Evolutionary conservation across 1,140 invertebrate species (phyloP), one percentile per base, ranked within the genome.

Genomic region (Lucilia sericata): DNA sequence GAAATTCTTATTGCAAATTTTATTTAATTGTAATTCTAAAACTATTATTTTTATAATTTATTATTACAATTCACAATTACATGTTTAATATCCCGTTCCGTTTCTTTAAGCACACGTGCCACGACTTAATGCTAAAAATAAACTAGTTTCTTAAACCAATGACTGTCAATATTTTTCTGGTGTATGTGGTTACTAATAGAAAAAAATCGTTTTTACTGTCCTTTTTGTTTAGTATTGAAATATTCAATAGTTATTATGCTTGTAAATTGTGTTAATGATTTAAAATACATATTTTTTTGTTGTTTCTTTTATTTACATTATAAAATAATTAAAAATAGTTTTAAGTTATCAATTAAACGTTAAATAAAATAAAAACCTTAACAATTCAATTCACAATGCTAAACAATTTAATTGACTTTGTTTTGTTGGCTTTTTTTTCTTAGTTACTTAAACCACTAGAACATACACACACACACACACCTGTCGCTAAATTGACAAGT

Each of bases 381-480:
- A 60, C 55, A 60, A 60, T 60, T 60, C 55, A 60, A 60, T 60
- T 60, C 55, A 60, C 55, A 60, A 60, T 60, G 55, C n/a, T 60
- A 60, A 60, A 60, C 4, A 60, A 60, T 60, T 60, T 60, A 60
- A 60, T n/a, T 60, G n/a, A n/a, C 4, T 60, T 60, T 60, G n/a
- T n/a, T 60, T 60, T 42, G n/a, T n/a, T n/a, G n/a, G n/a, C n/a
- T 60, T 60, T 60, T 7, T n/a, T 60, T 17, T 60, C 14, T 2
- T 10, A 60, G 0, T 17, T 10, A 60, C 14, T n/a, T 60, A 17
- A 60, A 60, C 55, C 55, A 60, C 55, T 7, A 60, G 55, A 60
- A 55, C 51, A 55, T 3, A 30, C 3, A 42, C 17, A 60, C 55
- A 60, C 51, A n/a, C n/a, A 42, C 55, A 60, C 55, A 60, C 17